Base-by-base conservation (phyloP, 2,888 invertebrate species). In the Megalurothrips usitatus region DNA sequence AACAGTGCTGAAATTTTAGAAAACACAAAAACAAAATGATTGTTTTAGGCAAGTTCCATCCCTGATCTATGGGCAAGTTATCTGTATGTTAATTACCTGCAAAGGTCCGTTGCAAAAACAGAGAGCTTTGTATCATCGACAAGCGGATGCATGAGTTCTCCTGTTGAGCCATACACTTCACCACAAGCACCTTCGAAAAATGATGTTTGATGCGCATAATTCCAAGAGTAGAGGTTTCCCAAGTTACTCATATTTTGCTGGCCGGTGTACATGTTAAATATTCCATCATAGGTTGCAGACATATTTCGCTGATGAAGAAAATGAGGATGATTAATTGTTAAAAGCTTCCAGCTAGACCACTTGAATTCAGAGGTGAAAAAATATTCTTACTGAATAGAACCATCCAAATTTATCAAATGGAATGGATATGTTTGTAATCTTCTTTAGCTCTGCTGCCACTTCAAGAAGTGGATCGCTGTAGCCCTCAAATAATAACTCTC, bases 401-500 rank as follows among this genome's bases (percentile, higher is more conserved):
- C 96, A 96, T 14, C 94, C 97, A 87, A 97, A 96, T 85, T 91
- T 93, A 52, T 91, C 92, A 84, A 90, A 93, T 0, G 94, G 94
- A 84, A 95, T 90, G 0, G 88, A 83, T 17, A 91, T 82, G 9
- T 84, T 75, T 14, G 90, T 87, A 43, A 91, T 85, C 83, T 92
- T 87, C 68, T 83, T 83, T 1, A 93, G 83, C 84, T 89, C 86
- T 78, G 88, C 81, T 75, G 90, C 89, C 82, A 93, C 84, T 84
- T 90, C 86, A 79, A 96, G 87, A 14, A 96, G 85, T 0, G 89
- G 88, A 86, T 97, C 96, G 0, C 92, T 88, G 85, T 94, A 96
- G 2, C 97, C 97, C 82, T 94, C 92, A 86, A 96, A 95, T 17
- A 96, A 87, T 87, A 94, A 91, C 84, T 93, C 90, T 0, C 90